Evolutionary conservation across 2,888 invertebrate species (phyloP), one percentile per base, ranked within the genome.

Genomic region (Yponomeuta evonymella): DNA sequence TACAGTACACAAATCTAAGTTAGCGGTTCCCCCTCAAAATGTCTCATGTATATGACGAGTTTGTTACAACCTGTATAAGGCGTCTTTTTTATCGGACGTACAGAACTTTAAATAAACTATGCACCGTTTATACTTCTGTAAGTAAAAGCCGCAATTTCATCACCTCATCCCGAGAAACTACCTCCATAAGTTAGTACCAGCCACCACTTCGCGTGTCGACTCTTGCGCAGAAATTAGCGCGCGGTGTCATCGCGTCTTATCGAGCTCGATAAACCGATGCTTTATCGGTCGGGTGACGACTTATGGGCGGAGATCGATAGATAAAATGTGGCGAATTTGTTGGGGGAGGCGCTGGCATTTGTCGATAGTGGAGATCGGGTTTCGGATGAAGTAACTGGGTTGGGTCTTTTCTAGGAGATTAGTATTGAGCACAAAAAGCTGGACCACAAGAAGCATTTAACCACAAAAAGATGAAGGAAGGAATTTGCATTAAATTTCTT

Each of bases 301-400:
- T 88, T 89, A 89, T 87, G 82, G 84, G 83, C 81, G 76, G 77
- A 79, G 89, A 88, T 88, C 81, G 79, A 75, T 76, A 82, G 89
- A 89, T 89, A 89, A 87, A 15, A 15, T 5, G 51, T 82, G 85
- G 83, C 83, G 85, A 89, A 89, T 89, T 89, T 89, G 89, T 89
- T 86, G 85, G 51, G 83, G 83, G 79, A 76, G 29, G 65, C 12
- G 33, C 29, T 11, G 29, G 33, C n/a, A 33, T 29, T 23, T 64
- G 64, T 58, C 51, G 51, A 58, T 58, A 15, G 51, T 12, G 51
- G 15, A 12, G 51, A 58, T 58, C 12, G 10, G 0, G 15, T 58
- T 58, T 58, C 2, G 43, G 9, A 43, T 43, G 9, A 6, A 1
- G 43, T 8, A 43, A 8, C 5, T 43, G 43, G 51, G 51, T 58